These are phyloP conservation scores for Thryonomys swinderianus DNA, from an alignment of 2,113 vertebrate species.

Conservation along the genomic window DNA sequence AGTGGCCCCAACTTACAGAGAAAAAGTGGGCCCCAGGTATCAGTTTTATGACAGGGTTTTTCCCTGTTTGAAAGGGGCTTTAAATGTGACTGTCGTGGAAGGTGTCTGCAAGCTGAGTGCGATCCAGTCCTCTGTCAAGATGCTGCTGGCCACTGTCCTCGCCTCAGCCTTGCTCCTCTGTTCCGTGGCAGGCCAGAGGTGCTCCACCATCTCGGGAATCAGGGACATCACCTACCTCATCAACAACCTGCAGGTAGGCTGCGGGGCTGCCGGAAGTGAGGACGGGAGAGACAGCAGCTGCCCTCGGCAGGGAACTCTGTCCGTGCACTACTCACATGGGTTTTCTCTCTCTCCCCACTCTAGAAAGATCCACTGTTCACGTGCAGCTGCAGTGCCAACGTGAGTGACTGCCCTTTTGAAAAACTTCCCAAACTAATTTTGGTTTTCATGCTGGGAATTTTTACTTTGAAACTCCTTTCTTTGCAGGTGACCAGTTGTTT, in stretches of 20 bases:
- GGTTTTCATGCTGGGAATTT: neutral
- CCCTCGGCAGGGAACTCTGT: neutral
- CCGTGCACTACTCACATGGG: neutral
- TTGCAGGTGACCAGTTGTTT: slow-evolving; percentile 82
- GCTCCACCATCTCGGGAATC: fast-evolving
- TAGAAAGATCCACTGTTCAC: slow-evolving; percentile 31
- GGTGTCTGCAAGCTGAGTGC: slow-evolving; percentile 64
- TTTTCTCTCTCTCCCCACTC: slow-evolving; percentile 65
- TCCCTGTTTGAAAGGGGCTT: slow-evolving; percentile 82
- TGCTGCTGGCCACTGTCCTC: slow-evolving; percentile 77
- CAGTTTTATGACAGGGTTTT: slow-evolving; percentile 86
- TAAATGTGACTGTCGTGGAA: slow-evolving; percentile 81
- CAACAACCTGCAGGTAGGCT: slow-evolving; percentile 75
- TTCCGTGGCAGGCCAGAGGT: slow-evolving; percentile 26
- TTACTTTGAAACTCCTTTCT: slow-evolving; percentile 72
- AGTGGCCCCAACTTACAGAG: slow-evolving; percentile 78
- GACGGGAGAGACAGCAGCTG: neutral
- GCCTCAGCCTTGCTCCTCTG: slow-evolving; percentile 79
- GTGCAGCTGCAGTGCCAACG: slow-evolving; percentile 79
- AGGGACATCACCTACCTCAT: slow-evolving; percentile 20
- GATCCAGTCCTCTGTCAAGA: slow-evolving; percentile 71
- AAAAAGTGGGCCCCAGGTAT: slow-evolving; percentile 85
- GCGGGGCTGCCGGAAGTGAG: fast-evolving
- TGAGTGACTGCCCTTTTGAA: slow-evolving; percentile 77
- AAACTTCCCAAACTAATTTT: neutral